Percentiles rank a stretch among this genome's conserved stretches.
These are phyloP conservation scores for Meliscaeva auricollis DNA, from an alignment of 2,888 invertebrate genomes.

Conservation along the genomic window DNA sequence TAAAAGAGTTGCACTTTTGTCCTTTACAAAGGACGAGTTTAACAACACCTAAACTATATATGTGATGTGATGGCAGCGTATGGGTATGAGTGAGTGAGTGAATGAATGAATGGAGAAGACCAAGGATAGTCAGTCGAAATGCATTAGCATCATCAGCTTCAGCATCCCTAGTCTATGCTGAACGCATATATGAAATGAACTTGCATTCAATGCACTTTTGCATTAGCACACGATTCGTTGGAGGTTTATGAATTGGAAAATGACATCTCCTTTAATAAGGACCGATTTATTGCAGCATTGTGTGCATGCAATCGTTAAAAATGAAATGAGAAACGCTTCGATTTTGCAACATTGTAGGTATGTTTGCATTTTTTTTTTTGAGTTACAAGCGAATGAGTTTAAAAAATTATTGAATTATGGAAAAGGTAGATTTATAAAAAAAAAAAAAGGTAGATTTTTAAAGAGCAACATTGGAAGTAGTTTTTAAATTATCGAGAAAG, in stretches of 20 bases:
- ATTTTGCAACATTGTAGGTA: slow-evolving; percentile 40
- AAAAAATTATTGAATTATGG: neutral
- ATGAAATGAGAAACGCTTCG: slow-evolving; percentile 28
- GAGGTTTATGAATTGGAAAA: slow-evolving; percentile 61
- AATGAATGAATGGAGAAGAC: neutral
- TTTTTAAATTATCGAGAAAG: too few relatives aligned
- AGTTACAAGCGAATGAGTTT: neutral
- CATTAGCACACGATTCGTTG: slow-evolving; percentile 64
- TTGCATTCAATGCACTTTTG: slow-evolving; percentile 67
- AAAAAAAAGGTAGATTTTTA: too few relatives aligned
- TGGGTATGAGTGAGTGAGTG: neutral
- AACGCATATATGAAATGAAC: slow-evolving; percentile 18
- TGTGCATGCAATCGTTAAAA: slow-evolving; percentile 19
- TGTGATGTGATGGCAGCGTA: neutral
- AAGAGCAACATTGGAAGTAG: too few relatives aligned
- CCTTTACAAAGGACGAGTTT: slow-evolving; percentile 60
- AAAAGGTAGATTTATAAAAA: neutral
- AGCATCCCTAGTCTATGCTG: slow-evolving; percentile 14
- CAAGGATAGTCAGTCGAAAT: slow-evolving; percentile 24
- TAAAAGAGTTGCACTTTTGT: slow-evolving; percentile 66
- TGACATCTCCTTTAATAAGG: slow-evolving; percentile 43
- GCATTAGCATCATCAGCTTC: slow-evolving; percentile 64
- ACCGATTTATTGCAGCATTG: slow-evolving; percentile 38
- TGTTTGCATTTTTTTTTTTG: neutral
- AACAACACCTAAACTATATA: slow-evolving; percentile 2